Evolutionary conservation across 2,797 vertebrate species (phyloP), one percentile per base, ranked within the genome.

Genomic region (Coendou prehensilis): DNA sequence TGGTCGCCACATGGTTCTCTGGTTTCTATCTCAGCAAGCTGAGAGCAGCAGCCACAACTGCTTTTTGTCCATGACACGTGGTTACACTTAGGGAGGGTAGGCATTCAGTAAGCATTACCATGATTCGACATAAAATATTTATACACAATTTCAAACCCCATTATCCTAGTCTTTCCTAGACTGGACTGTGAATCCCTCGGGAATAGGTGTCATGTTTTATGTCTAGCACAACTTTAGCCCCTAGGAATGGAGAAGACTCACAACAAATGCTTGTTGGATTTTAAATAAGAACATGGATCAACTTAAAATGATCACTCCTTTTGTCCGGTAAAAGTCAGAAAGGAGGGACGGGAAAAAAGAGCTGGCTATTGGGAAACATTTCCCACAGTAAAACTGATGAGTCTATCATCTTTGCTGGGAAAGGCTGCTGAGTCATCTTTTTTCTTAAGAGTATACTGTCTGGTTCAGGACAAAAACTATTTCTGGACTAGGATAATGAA

Each of bases 381-480:
- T 98, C 97, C 96, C 97, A 98, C 97, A 96, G 97, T 97, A 69
- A 96, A 97, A 97, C 20, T 97, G 97, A 97, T 97, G 97, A 97
- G 86, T 96, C 88, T 87, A 87, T 97, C 95, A 88, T 97, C 93
- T 96, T 94, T 97, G 97, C 96, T 97, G 97, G 97, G 97, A 97
- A 98, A 97, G 95, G 96, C 93, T 98, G 97, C 97, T 98, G 98
- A 97, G 45, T 97, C 98, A 98, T 94, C 93, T 88, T 94, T 96
- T 93, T 95, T 73, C 94, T 92, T 96, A 95, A 83, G 92, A 80
- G 28, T 91, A 82, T 69, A 64, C 89, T 95, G 96, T 96, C 97
- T 97, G 96, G 83, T 94, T 97, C 91, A 93, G 87, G 95, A 91
- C 97, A 97, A 93, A 93, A 96, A 91, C 96, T 98, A 97, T 97